Base-by-base conservation (phyloP, 2,888 invertebrate genomes). In the Creontiades dilutus region DNA sequence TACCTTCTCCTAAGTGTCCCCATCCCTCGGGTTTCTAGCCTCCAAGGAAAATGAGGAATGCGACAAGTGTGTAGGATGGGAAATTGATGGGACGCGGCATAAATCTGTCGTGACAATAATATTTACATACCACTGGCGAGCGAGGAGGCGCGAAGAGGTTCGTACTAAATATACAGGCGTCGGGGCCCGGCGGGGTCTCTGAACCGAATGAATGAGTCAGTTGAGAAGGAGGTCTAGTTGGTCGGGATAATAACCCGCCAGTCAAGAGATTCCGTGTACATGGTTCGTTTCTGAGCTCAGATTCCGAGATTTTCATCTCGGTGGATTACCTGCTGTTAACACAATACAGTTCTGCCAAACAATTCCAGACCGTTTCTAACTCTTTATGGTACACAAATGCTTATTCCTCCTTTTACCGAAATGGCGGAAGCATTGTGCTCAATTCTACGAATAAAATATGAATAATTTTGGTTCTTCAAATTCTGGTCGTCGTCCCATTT, bases 91-190 rank as follows among this genome's bases (percentile, higher is more conserved):
- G 82, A 48, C 19, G n/a, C 82, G 52, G 82, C 52, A 82, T 82
- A 82, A 82, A 82, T 82, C 82, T 52, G 82, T 86, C 86, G 75
- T 86, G 86, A 47, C 86, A 75, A 86, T 86, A 86, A 86, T 86
- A 86, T 86, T 86, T 86, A 86, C 86, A 75, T 86, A 47, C 28
- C 23, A 46, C 4, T 11, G 55, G 75, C 75, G 14, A 68, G 23
- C 47, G 37, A 75, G 75, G 46, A n/a, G 28, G 78, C 19, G 27
- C 13, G 76, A 27, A 19, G 27, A 27, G 76, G 85, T 7, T 23
- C 13, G 85, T 14, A 61, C 85, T 85, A 85, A 85, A 85, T 85
- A 85, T 85, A 85, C 85, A 85, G 61, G 27, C 52, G 82, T 27
- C 82, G n/a, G 19, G 16, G n/a, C 48, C 23, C 82, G 23, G 28